Evolutionary conservation across 2,888 invertebrate species (phyloP).

Genomic region (Calliphora vomitoria): DNA sequence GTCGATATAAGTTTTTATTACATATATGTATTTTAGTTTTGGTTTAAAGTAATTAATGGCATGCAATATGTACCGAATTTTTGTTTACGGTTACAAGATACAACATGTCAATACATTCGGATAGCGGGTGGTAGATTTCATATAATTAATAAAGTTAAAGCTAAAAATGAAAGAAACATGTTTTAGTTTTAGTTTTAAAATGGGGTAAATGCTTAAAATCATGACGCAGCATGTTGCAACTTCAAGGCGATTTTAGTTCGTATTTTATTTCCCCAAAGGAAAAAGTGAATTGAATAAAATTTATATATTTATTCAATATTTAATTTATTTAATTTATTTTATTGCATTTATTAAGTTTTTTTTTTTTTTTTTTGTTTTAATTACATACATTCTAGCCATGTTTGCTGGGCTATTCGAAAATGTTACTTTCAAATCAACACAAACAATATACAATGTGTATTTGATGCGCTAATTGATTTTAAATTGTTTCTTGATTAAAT

Average conservation of each 20-base stretch:
- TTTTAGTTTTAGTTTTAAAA: not conserved
- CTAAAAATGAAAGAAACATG: not conserved
- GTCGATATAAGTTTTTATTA: not conserved
- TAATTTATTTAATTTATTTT: not conserved
- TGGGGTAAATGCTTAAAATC: not conserved
- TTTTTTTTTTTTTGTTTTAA: not conserved
- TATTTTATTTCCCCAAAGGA: no score
- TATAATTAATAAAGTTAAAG: constrained; percentile 12
- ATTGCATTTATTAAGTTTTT: not conserved
- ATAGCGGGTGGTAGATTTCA: constrained; percentile 47
- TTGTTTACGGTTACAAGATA: constrained; percentile 16
- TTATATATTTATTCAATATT: no score
- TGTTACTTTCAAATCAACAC: not conserved
- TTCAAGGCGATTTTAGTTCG: not conserved
- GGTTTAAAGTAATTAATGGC: constrained; percentile 47
- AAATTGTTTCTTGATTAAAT: constrained; percentile 51
- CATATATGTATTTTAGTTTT: not conserved
- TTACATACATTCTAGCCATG: constrained; percentile 3
- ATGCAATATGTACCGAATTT: constrained; percentile 26
- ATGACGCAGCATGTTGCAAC: not conserved
- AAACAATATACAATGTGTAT: constrained; percentile 15
- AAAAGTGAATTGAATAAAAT: no score
- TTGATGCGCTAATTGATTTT: constrained; percentile 59
- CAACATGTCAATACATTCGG: constrained; percentile 17
- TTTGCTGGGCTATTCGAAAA: constrained; percentile 13